A percentile compares a stretch with the other conserved stretches of the same genome.
Conservation (phyloP, 2,797 vertebrate species). For the Pogonophryne albipinna region DNA sequence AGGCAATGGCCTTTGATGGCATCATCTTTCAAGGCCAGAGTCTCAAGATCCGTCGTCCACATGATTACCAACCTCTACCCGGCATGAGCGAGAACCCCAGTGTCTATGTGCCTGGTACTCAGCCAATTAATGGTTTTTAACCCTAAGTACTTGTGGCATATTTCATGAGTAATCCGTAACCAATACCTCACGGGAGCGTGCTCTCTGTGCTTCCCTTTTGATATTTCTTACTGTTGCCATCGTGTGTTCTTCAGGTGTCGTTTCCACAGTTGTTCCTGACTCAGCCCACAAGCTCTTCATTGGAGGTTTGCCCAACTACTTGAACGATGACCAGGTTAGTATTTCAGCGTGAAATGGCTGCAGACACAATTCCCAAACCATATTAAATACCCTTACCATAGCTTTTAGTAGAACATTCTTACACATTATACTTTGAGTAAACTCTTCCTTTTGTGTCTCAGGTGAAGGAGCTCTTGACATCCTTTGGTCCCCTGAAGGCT, state of each 20-base stretch:
- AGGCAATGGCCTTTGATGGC: constrained; percentile 96
- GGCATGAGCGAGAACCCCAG: constrained; percentile 96
- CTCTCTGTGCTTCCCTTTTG: constrained; percentile 17
- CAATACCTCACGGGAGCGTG: constrained; percentile 7
- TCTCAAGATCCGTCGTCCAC: constrained; percentile 94
- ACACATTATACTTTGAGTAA: neutral
- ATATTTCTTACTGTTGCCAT: constrained; percentile 5
- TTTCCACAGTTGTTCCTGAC: constrained; percentile 95
- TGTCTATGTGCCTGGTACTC: constrained; percentile 93
- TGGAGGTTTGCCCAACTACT: constrained; percentile 94
- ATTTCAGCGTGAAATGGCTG: constrained; percentile 9
- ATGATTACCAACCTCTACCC: constrained; percentile 94
- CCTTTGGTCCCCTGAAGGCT: constrained; percentile 94
- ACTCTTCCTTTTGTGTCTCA: constrained; percentile 55
- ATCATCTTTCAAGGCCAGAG: constrained; percentile 97
- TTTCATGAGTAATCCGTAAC: constrained; percentile 56
- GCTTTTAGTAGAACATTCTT: neutral
- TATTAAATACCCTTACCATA: neutral
- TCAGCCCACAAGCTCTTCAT: constrained; percentile 96
- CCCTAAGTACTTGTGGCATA: constrained; percentile 71
- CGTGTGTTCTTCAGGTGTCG: constrained; percentile 85
- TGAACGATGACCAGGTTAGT: constrained; percentile 94
- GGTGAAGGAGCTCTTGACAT: constrained; percentile 95
- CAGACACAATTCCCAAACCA: neutral
- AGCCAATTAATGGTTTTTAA: constrained; percentile 79